These are phyloP conservation scores for Rapana venosa DNA, from an alignment of 2,888 invertebrate species.

Conservation along the genomic window DNA sequence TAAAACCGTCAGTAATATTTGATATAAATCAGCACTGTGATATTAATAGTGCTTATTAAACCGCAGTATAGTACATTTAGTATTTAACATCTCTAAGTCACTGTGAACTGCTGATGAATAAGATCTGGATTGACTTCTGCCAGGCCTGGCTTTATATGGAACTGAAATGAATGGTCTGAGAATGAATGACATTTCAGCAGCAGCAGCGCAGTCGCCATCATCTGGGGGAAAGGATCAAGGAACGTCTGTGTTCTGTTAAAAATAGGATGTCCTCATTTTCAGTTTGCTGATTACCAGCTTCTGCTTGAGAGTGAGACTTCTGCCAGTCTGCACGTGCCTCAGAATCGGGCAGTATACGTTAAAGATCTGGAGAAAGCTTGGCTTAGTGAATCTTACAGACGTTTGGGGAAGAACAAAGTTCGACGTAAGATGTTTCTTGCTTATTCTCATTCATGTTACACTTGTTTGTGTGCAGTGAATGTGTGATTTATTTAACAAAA, in stretches of 20 bases:
- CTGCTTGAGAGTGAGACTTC: neutral
- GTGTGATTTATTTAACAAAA: neutral
- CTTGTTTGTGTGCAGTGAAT: neutral
- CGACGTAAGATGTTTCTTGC: constrained; percentile 1
- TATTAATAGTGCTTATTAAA: too few relatives aligned
- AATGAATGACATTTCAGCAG: too few relatives aligned
- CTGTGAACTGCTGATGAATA: too few relatives aligned
- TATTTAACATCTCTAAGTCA: too few relatives aligned
- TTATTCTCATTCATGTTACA: neutral
- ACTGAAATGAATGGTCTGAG: neutral
- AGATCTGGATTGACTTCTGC: too few relatives aligned
- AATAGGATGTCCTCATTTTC: neutral
- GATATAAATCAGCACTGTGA: too few relatives aligned
- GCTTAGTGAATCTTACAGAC: constrained; percentile 10
- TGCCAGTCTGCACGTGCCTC: neutral
- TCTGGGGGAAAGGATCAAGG: neutral
- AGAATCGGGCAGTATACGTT: neutral
- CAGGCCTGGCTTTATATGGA: neutral
- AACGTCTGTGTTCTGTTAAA: neutral
- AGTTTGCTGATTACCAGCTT: constrained; percentile 3
- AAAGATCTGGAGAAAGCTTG: constrained; percentile 25
- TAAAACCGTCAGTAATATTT: too few relatives aligned
- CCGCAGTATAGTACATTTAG: too few relatives aligned
- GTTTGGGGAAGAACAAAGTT: constrained; percentile 8
- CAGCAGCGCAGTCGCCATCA: too few relatives aligned